phyloP scores from a whole-genome alignment of 2,113 vertebrate genomes.

The Lophochroa leadbeateri region DNA sequence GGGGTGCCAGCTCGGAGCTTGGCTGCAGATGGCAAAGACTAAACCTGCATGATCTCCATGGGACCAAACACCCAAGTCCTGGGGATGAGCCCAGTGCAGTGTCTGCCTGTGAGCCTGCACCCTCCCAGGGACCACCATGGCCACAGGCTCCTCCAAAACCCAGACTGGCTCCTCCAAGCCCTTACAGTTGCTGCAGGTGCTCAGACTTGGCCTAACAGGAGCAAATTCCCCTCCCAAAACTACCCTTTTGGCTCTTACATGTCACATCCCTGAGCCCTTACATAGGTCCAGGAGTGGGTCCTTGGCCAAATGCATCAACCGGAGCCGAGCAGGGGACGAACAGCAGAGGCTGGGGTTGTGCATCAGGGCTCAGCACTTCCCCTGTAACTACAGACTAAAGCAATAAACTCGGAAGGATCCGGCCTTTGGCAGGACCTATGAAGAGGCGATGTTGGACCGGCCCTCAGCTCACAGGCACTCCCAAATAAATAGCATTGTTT shows the following conservation, averaged over 20 bases:
- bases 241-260: background rate
- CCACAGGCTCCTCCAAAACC: background rate
- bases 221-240: background rate
- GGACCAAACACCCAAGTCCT: accelerated
- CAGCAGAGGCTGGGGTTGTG: background rate
- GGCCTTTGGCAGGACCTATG: background rate
- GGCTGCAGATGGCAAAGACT: background rate
- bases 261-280: background rate
- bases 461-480: constrained; percentile 50
- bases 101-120: background rate
- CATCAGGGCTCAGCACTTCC: background rate
- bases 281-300: background rate
- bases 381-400: constrained; percentile 39
- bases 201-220: background rate
- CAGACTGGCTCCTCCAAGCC: background rate
- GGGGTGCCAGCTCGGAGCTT: background rate
- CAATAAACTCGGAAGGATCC: constrained; percentile 14
- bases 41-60: background rate
- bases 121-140: background rate
- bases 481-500: constrained; percentile 63
- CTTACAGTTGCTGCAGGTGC: background rate
- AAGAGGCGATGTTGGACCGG: background rate
- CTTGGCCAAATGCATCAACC: background rate
- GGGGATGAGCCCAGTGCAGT: background rate
- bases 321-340: background rate